Conservation (phyloP, 1,140 invertebrate genomes). For the Eueides isabella region DNA sequence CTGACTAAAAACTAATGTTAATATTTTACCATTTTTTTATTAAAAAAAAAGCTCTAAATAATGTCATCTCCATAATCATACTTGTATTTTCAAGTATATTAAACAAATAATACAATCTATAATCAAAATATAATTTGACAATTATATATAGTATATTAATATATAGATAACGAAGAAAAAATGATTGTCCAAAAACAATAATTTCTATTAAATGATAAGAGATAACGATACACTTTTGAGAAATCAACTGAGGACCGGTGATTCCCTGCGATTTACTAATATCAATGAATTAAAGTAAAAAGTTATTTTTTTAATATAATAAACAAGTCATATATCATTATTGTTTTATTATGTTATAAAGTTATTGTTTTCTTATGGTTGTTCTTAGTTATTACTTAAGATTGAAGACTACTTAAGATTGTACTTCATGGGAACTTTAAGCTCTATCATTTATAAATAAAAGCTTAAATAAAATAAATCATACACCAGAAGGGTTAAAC, state of each 20-base stretch:
- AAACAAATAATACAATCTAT: too few species aligned
- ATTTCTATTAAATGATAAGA: background rate
- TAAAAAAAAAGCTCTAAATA: too few species aligned
- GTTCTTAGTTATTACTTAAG: background rate
- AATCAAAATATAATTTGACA: too few species aligned
- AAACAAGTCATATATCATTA: background rate
- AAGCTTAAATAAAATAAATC: background rate
- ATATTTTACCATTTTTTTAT: too few species aligned
- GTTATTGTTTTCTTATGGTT: background rate
- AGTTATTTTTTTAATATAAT: background rate
- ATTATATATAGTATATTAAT: too few species aligned
- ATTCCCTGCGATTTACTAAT: background rate
- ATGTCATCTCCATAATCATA: too few species aligned
- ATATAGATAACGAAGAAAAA: background rate
- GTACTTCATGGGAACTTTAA: background rate
- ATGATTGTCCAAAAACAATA: background rate
- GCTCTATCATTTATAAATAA: background rate
- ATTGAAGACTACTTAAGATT: background rate
- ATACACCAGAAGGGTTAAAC: background rate
- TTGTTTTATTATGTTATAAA: background rate
- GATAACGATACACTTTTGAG: background rate
- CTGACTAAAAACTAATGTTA: too few species aligned
- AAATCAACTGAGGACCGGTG: background rate
- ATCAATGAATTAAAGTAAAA: background rate
- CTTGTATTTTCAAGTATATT: too few species aligned